Evolutionary conservation across 2,113 vertebrate genomes (phyloP).

Genomic region (Scopus umbretta): DNA sequence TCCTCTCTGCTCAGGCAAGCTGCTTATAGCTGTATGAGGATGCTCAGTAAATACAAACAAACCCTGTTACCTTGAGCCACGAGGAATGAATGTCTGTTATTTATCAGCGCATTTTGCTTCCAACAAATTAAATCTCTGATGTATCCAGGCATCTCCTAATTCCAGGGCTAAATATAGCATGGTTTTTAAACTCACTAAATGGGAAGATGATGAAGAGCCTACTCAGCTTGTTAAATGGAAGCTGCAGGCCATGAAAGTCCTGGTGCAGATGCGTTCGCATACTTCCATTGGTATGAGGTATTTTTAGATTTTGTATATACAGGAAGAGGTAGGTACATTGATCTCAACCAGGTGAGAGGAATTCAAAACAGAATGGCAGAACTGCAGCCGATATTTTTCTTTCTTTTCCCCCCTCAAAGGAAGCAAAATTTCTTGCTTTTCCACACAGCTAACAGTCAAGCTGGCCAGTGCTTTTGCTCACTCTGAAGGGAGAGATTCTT

Average conservation of each 20-base stretch:
- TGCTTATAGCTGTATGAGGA: not conserved
- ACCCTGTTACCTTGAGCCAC: not conserved
- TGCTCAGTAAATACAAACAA: not conserved
- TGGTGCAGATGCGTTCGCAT: not conserved
- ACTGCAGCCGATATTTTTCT: not conserved
- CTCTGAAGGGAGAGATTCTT: not conserved
- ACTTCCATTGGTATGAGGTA: not conserved
- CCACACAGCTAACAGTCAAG: not conserved
- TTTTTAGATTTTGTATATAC: not conserved
- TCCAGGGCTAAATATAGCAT: not conserved
- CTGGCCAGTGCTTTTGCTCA: not conserved
- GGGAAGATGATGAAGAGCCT: not conserved
- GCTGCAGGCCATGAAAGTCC: not conserved
- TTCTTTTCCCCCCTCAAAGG: not conserved
- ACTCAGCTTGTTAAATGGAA: not conserved
- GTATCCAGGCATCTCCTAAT: not conserved
- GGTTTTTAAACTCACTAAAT: not conserved
- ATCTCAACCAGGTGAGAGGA: not conserved
- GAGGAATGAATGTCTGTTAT: not conserved
- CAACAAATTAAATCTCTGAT: not conserved
- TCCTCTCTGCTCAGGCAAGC: not conserved
- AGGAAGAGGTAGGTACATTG: not conserved
- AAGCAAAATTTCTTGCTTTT: not conserved
- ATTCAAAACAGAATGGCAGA: not conserved
- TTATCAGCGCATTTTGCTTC: not conserved